phyloP scores from a whole-genome alignment of 2,113 vertebrate species.

The Chaetorhynchus papuensis region DNA sequence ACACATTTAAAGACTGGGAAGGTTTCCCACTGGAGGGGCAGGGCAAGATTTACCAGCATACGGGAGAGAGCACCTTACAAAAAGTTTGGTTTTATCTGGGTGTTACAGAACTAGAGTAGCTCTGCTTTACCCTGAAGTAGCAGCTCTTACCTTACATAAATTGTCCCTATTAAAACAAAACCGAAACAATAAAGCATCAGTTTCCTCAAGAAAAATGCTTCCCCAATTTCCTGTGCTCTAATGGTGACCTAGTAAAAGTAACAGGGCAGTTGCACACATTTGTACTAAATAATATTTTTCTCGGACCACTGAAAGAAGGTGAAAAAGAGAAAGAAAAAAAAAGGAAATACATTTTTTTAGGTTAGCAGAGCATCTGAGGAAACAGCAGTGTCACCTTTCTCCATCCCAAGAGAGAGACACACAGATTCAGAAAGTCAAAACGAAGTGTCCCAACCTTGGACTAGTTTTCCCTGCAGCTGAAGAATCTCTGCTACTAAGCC shows the following conservation, averaged over 20 bases:
- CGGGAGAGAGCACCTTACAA: neutral
- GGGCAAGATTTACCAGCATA: neutral
- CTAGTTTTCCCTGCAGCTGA: neutral
- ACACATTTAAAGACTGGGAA: neutral
- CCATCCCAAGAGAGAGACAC: neutral
- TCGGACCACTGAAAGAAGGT: neutral
- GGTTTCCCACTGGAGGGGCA: neutral
- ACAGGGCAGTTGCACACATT: neutral
- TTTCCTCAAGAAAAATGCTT: neutral
- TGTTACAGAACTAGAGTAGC: neutral
- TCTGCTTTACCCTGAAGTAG: neutral
- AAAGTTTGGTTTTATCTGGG: neutral
- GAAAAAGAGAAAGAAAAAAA: neutral
- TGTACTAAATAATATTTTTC: neutral
- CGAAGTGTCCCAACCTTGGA: neutral
- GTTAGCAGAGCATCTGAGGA: neutral
- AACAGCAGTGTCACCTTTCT: neutral
- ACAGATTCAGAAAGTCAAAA: neutral
- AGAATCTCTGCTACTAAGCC: neutral
- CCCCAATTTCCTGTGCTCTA: neutral
- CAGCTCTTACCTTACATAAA: neutral
- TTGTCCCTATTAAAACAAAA: neutral
- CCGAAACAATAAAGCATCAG: neutral
- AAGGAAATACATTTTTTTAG: neutral
- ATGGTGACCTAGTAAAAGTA: neutral